Base-by-base conservation (phyloP, 2,113 vertebrate species). In the Merops nubicus region DNA sequence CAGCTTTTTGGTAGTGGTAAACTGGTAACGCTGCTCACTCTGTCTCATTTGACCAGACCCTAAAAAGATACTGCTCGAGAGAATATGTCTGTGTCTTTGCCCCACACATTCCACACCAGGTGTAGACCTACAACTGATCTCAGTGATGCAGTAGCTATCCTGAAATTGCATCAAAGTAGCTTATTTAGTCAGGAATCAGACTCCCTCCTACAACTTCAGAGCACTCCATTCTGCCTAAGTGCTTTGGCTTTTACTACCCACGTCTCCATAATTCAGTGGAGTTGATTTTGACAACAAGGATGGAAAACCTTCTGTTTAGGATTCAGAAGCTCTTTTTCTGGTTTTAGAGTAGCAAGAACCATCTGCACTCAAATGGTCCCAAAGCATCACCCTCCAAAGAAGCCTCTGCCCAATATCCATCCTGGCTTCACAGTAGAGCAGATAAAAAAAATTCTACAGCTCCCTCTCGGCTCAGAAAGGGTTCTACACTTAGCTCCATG, bases 401-500 rank as follows among this genome's bases (percentile, higher is more conserved):
- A 72, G 57, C 36, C 56, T 64, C 62, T 85, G 69, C 29, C 60
- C 36, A 63, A 6, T 42, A 70, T 75, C 43, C 6, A 0, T 62
- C 73, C 62, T 73, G 69, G 19, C 36, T 85, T 85, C 43, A 72
- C 0, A 2, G 25, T 2, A 65, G 23, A 82, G 31, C 60, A 88
- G 65, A 89, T n/a, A 51, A 18, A 85, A 43, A 88, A 62, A 93
- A 88, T 75, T 78, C 53, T 62, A 74, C 80, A 85, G 87, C 87
- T 91, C 81, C 57, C 50, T 79, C 87, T 74, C 1, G 57, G 94
- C 62, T 95, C 74, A 88, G 87, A 97, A 97, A 96, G 93, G 74
- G 84, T 91, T 94, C 91, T 70, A 85, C 43, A 23, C 47, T 78
- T 56, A 88, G 87, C 36, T 82, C 74, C 89, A 82, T 45, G 45